A percentile compares a stretch with the other conserved stretches of the same genome.
Evolutionary conservation across 2,113 vertebrate species (phyloP).

Genomic region (Pipa parva): DNA sequence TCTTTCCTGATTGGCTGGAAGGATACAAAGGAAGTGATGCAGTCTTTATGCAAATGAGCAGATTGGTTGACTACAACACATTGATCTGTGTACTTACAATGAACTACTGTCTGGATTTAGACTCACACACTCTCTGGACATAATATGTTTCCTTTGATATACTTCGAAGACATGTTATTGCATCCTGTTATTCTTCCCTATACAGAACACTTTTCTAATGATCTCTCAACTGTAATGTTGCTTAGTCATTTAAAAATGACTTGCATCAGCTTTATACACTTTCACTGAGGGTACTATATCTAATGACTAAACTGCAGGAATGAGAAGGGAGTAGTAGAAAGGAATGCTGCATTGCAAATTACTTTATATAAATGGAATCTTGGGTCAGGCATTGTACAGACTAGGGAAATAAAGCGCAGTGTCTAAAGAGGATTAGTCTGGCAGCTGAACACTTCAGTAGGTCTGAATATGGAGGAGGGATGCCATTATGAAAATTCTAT

Average conservation of each 20-base stretch:
- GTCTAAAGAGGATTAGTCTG: slow-evolving; percentile 17
- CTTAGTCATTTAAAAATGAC: too few species aligned
- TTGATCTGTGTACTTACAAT: neutral
- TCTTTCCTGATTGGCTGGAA: neutral
- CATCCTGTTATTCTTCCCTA: too few species aligned
- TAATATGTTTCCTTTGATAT: neutral
- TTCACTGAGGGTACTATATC: neutral
- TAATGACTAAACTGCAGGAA: neutral
- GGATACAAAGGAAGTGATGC: neutral
- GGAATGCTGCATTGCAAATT: slow-evolving; percentile 17
- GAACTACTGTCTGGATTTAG: neutral
- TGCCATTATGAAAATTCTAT: neutral
- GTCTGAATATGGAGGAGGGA: neutral
- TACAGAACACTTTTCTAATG: too few species aligned
- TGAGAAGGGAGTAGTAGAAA: slow-evolving; percentile 2
- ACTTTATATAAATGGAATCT: slow-evolving; percentile 13
- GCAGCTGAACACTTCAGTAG: slow-evolving; percentile 19
- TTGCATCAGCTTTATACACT: neutral
- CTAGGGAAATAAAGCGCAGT: neutral
- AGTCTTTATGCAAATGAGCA: neutral
- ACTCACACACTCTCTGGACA: neutral
- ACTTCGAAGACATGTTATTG: too few species aligned
- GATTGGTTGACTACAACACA: neutral
- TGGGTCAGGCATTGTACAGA: neutral
- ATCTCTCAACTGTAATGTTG: too few species aligned